Evolutionary conservation across 2,888 invertebrate species (phyloP), one percentile per base, ranked within the genome.

Genomic region (Stenchaetothrips biformis): DNA sequence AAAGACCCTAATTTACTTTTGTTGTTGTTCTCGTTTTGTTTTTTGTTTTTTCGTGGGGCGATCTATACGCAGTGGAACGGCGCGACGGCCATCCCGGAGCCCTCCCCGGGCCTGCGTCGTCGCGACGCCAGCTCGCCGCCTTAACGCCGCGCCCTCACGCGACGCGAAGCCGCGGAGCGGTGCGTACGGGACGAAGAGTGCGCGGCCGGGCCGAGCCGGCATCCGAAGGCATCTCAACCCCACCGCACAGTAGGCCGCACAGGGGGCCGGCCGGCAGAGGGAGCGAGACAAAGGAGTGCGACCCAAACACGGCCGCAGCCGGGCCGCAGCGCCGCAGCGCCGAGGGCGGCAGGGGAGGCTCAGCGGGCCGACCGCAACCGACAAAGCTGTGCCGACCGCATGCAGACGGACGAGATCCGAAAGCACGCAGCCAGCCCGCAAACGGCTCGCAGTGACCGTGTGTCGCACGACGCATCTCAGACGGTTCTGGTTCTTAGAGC

Each of bases 371-470:
- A 67, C 67, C 67, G 25, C 67, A 62, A 62, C 62, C 62, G 62
- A 62, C 62, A 67, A 21, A 67, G 67, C 67, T 59, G 59, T 59
- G 59, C 13, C 18, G 59, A 59, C 59, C 59, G 59, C 59, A 59
- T 59, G 13, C 18, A 59, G 18, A 9, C 62, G 6, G 18, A 2
- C 9, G 21, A 21, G 67, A 67, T 67, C 67, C 67, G 21, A 67
- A 67, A 21, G 67, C n/a, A 7, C 37, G 37, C 1, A 37, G 37
- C 37, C 2, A 4, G 37, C 37, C 2, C 37, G 37, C 2, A 1
- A 37, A 37, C 37, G 37, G 37, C 37, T 37, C 4, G 1, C 37
- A 37, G 4, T 37, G 37, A 2, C 37, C 37, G 37, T n/a, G n/a
- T n/a, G n/a, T n/a, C 37, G 37, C 37, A 37, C 2, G 37, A n/a